Conservation (phyloP, 2,888 invertebrate genomes). For the Caenorhabditis zanzibari region DNA sequence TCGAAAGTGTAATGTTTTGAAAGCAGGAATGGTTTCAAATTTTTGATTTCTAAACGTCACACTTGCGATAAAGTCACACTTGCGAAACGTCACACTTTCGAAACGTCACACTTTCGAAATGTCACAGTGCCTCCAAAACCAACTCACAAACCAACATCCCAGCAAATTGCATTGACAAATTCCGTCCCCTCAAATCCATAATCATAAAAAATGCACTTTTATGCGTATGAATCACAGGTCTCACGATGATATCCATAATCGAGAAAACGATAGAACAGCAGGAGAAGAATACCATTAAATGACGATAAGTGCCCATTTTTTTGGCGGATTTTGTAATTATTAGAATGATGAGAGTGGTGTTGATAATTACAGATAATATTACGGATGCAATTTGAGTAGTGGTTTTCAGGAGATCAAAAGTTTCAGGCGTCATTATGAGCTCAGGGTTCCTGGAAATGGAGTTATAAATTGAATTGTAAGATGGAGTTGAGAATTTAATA, state of each 20-base stretch:
- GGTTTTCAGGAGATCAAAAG: slow-evolving; percentile 26
- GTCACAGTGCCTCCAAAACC: no score
- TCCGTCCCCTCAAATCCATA: slow-evolving; percentile 40
- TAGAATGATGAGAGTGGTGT: slow-evolving; percentile 40
- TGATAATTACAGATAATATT: slow-evolving; percentile 26
- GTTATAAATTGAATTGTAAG: not conserved
- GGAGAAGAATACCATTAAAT: slow-evolving; percentile 58
- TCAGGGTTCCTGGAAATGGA: slow-evolving; percentile 1
- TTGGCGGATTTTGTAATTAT: slow-evolving; percentile 57
- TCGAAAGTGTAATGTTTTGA: no score
- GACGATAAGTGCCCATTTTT: slow-evolving; percentile 60
- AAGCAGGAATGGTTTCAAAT: no score
- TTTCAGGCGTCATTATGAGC: slow-evolving; percentile 19
- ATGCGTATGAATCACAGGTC: slow-evolving; percentile 45
- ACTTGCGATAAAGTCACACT: no score
- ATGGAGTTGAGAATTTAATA: no score
- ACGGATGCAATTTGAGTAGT: slow-evolving; percentile 19
- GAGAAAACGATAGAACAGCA: slow-evolving; percentile 56
- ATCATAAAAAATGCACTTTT: slow-evolving; percentile 51
- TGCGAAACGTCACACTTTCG: no score
- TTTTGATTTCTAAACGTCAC: no score
- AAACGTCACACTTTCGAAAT: no score
- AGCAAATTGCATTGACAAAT: slow-evolving; percentile 13
- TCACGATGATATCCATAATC: slow-evolving; percentile 42
- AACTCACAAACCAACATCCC: slow-evolving; percentile 35